Conservation (phyloP, 2,797 vertebrate genomes). For the Chanos chanos region DNA sequence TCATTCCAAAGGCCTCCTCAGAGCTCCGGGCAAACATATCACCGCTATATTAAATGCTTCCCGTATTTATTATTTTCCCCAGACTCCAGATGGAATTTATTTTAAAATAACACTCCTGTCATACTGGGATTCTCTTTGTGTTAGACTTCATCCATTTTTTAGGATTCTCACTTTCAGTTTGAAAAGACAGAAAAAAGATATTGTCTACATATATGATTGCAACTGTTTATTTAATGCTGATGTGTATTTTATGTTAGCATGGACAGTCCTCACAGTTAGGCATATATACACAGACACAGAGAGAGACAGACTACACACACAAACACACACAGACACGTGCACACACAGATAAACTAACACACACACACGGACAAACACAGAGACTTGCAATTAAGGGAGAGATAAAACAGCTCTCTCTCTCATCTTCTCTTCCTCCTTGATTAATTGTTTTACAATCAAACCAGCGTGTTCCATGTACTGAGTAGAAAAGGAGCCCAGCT, state of each 20-base stretch:
- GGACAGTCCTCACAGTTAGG: too few species aligned
- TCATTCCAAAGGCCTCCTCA: conserved; percentile 60
- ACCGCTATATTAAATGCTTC: conserved; percentile 76
- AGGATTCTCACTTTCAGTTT: too few species aligned
- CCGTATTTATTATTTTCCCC: conserved; percentile 75
- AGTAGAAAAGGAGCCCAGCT: conserved; percentile 22
- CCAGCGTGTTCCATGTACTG: conserved; percentile 34
- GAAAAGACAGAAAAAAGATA: too few species aligned
- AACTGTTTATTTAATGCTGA: too few species aligned
- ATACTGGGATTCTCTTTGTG: background rate
- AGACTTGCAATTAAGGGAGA: background rate
- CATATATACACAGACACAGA: too few species aligned
- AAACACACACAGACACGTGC: conserved; percentile 14
- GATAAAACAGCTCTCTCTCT: conserved; percentile 12
- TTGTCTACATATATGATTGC: too few species aligned
- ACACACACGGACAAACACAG: background rate
- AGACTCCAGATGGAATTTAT: conserved; percentile 73
- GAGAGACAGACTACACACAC: too few species aligned
- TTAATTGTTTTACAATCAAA: conserved; percentile 44
- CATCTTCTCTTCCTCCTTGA: conserved; percentile 25
- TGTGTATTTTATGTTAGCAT: too few species aligned
- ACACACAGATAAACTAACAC: background rate
- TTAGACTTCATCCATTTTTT: background rate
- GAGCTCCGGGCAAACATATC: conserved; percentile 72
- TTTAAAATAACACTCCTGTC: conserved; percentile 24